These are phyloP conservation scores for Astatotilapia flaviijosephi DNA, from an alignment of 2,113 vertebrate genomes.

Conservation along the genomic window DNA sequence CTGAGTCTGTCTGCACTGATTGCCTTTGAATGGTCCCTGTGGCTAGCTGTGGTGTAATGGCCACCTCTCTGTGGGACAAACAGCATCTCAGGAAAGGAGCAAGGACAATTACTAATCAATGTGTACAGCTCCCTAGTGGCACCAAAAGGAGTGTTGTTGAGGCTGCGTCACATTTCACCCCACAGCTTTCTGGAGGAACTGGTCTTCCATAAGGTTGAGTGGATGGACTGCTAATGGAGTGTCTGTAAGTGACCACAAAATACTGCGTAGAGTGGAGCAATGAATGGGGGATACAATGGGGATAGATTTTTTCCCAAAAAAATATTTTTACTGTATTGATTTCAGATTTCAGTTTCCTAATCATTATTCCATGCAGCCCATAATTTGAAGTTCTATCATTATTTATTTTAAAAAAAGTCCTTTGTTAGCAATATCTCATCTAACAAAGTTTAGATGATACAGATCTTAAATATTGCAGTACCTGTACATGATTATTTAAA, in stretches of 20 bases:
- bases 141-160: conserved; percentile 25
- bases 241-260: neutral
- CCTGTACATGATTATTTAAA: neutral
- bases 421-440: neutral
- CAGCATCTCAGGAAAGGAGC: conserved; percentile 31
- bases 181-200: neutral
- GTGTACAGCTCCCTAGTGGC: conserved; percentile 33
- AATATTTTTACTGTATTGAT: neutral
- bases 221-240: conserved; percentile 20
- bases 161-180: conserved; percentile 32
- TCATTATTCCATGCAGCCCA: neutral
- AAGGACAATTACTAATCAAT: conserved; percentile 56
- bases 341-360: neutral
- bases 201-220: neutral
- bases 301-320: accelerated
- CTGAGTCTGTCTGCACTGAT: conserved; percentile 36
- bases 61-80: conserved; percentile 42
- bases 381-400: neutral
- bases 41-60: conserved; percentile 41
- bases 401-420: neutral
- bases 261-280: neutral
- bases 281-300: neutral
- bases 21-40: conserved; percentile 49
- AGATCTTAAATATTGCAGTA: neutral
- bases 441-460: neutral